These are phyloP conservation scores for Proteles cristata DNA, from an alignment of 2,113 vertebrate genomes.

Conservation along the genomic window DNA sequence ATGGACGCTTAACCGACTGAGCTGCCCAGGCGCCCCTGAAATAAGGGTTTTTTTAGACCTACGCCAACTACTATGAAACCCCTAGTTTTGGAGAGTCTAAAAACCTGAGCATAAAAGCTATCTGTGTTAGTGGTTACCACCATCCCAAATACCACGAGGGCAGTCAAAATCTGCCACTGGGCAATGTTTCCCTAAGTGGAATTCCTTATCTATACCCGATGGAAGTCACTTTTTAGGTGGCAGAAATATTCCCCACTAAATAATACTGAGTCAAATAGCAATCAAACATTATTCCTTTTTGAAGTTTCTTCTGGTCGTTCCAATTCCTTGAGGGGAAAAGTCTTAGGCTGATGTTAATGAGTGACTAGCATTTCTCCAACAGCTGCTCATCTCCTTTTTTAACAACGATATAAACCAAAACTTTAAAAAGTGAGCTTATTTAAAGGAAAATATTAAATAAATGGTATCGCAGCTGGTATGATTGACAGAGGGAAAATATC, in stretches of 20 bases:
- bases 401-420: neutral
- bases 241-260: neutral
- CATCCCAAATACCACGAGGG: neutral
- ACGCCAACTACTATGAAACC: neutral
- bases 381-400: neutral
- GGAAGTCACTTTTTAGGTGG: neutral
- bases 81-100: constrained; percentile 8
- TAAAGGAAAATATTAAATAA: neutral
- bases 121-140: neutral
- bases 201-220: neutral
- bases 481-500: neutral
- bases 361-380: neutral
- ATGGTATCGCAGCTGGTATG: neutral
- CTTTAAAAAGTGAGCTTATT: neutral
- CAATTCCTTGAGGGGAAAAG: neutral
- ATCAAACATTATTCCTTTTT: neutral
- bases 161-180: constrained; percentile 4
- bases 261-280: neutral
- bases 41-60: neutral
- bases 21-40: too few relatives aligned
- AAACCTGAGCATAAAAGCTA: neutral
- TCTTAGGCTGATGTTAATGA: neutral
- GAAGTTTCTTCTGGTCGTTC: neutral
- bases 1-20: too few relatives aligned
- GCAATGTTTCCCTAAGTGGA: neutral